Evolutionary conservation across 1,140 invertebrate species (phyloP), one percentile per base, ranked within the genome.

Genomic region (Brachionus paranguensis): DNA sequence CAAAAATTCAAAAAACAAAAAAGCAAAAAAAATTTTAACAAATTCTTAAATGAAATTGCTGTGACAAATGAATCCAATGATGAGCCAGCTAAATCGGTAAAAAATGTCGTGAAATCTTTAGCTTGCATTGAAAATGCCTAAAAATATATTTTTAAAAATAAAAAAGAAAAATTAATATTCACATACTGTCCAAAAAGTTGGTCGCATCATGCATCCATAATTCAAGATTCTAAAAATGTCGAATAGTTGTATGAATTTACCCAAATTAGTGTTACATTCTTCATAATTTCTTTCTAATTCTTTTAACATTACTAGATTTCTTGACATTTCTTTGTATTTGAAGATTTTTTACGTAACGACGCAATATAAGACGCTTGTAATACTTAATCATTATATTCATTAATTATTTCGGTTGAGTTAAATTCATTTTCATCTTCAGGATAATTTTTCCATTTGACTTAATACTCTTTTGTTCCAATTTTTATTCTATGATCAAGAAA

Each of bases 11-110:
- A 41, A 72, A 72, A 47, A 72, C 33, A 41, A 72, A 72, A 1
- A 72, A 72, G 41, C 29, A 72, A 43, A 72, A 72, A 72, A 72
- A 72, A n/a, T 72, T 72, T 72, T 72, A 72, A 41, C 33, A 72
- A 72, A 43, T 72, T 72, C 29, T 72, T 72, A 72, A 72, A 72
- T 43, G 68, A 72, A 72, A 72, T 72, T 72, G 68, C 68, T 17
- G 37, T 41, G 29, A 72, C 17, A 72, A 72, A 72, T 72, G 68
- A 72, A 43, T 72, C 68, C 37, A 72, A 41, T 72, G 68, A 72
- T 41, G 68, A 72, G 41, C 68, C 33, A 41, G 37, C 37, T 72
- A 72, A 72, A 72, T 72, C 68, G 37, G 68, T 72, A 72, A 72
- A 72, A 72, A 72, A 72, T 72, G n/a, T 72, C 17, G 33, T 43